Conservation (phyloP, 2,797 vertebrate species). For the Picus viridis region DNA sequence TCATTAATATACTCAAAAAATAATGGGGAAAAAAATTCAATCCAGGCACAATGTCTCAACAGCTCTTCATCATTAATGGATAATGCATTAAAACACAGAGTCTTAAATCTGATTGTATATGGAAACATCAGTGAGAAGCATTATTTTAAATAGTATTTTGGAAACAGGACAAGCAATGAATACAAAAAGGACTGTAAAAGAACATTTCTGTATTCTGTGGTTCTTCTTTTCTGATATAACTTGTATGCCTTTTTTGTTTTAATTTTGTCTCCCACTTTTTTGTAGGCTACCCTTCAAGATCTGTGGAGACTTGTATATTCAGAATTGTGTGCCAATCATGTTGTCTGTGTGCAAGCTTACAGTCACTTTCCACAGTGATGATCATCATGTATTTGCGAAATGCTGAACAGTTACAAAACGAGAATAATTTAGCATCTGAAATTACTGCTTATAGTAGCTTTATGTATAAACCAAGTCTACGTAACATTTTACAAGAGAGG, state of each 20-base stretch:
- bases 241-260: neutral
- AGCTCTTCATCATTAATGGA: neutral
- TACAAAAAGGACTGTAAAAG: neutral
- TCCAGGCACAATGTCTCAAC: neutral
- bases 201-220: neutral
- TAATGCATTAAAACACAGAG: neutral
- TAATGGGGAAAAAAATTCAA: neutral
- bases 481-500: neutral
- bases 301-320: neutral
- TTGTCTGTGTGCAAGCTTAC: neutral
- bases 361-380: neutral
- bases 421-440: neutral
- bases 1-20: neutral
- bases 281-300: neutral
- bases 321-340: neutral
- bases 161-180: neutral
- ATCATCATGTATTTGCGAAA: neutral
- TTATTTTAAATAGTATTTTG: neutral
- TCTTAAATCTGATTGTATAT: neutral
- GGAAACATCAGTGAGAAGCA: neutral
- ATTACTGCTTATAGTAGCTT: neutral
- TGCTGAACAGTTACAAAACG: neutral
- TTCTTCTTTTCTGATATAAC: neutral
- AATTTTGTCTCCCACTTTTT: neutral
- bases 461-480: neutral